Base-by-base conservation (phyloP, 2,888 invertebrate genomes). In the Himalopsyche kuldschensis region DNA sequence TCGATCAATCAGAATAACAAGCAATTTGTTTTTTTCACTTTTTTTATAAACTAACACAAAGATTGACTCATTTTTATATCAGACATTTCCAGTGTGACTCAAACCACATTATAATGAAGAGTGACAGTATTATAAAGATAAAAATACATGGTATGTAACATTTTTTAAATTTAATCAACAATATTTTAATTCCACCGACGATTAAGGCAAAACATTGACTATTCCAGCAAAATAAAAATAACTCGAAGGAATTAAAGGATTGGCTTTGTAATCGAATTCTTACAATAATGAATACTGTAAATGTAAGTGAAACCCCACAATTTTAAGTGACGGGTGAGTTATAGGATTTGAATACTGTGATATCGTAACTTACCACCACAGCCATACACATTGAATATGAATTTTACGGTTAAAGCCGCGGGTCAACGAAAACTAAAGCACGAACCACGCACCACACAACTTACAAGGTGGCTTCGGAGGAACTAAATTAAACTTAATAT, bases 321-420 rank as follows among this genome's bases (percentile, higher is more conserved):
- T 11, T 30, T 10, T 30, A 30, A 15, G 15, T 30, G 27, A 15
- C 27, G 69, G 69, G 20, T 24, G 27, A 27, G 27, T 69, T 30
- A 20, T 27, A 2, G 15, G 15, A 11, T 15, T 27, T 69, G 69
- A 55, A 30, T 69, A 69, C 11, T 69, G 15, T 20, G 69, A 32
- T 35, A 24, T 76, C 17, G 32, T 76, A 77, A 93, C 95, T 94
- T 91, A 95, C 95, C 95, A 93, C 94, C 94, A 95, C 95, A 95
- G 95, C 95, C 95, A 95, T 95, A 95, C 95, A 95, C 95, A 95
- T 95, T 95, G 93, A 94, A 93, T 83, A 80, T 80, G 83, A 83
- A 81, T 83, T 83, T 83, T 83, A 83, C 83, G 83, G 81, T 55
- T 83, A 83, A 83, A 78, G 83, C 83, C 83, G 80, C 78, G 83